A percentile compares a stretch with the other conserved stretches of the same genome.
Conservation (phyloP, 2,797 vertebrate genomes). For the Tapera naevia region DNA sequence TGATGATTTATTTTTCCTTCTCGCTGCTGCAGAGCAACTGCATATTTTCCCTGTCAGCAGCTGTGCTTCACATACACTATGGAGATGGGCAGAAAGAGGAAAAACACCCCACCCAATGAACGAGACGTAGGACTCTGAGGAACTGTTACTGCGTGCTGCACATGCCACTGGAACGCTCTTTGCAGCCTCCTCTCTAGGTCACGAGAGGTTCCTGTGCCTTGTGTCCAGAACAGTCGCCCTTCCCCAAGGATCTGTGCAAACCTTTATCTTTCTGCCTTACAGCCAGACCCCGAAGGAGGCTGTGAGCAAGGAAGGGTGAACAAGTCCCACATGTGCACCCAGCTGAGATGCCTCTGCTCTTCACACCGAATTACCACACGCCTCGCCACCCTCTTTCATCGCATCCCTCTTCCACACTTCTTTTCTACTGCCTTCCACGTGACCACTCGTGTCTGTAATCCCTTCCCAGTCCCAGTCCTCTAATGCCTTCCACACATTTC, state of each 20-base stretch:
- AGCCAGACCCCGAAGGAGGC: neutral
- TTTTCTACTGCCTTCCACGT: neutral
- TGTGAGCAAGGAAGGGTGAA: neutral
- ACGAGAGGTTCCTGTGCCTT: conserved; percentile 20
- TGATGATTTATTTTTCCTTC: conserved; percentile 58
- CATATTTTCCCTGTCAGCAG: conserved; percentile 64
- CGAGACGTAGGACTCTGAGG: conserved; percentile 31
- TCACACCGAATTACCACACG: neutral
- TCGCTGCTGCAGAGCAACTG: conserved; percentile 47
- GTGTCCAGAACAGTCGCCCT: conserved; percentile 40
- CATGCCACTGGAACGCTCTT: conserved; percentile 40
- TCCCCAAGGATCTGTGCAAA: neutral
- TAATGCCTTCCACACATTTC: neutral
- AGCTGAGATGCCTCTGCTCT: neutral
- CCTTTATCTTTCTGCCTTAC: neutral
- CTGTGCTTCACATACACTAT: conserved; percentile 33
- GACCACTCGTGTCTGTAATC: neutral
- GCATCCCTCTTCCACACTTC: neutral
- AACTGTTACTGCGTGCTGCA: conserved; percentile 50
- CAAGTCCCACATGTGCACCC: neutral
- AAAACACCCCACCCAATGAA: conserved; percentile 10
- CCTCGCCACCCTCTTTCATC: neutral
- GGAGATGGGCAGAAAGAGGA: conserved; percentile 26
- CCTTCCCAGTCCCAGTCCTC: neutral
- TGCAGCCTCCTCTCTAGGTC: conserved; percentile 28